phyloP scores from a whole-genome alignment of 2,888 invertebrate genomes.

The Drosophila leonis region DNA sequence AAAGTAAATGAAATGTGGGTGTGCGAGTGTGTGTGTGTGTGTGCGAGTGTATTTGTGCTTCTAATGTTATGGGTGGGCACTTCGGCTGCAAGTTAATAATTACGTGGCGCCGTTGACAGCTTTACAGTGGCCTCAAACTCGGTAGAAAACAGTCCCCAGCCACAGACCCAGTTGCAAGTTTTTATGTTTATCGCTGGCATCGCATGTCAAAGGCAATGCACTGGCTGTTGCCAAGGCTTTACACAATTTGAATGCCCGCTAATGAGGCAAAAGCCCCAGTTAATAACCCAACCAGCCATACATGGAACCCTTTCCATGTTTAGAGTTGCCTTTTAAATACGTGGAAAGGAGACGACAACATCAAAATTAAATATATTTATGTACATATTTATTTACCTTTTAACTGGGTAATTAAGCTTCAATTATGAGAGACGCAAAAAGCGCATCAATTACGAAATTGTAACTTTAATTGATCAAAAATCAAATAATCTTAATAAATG shows the following conservation, averaged over 20 bases:
- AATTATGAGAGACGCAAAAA: background rate
- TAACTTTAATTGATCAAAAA: no score
- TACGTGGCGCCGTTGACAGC: constrained; percentile 69
- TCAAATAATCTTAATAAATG: no score
- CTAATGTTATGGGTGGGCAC: constrained; percentile 31
- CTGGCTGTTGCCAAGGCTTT: constrained; percentile 10
- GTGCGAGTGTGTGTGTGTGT: background rate
- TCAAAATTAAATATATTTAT: background rate
- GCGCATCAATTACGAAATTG: background rate
- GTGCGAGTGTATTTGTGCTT: constrained; percentile 2
- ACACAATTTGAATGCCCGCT: constrained; percentile 49
- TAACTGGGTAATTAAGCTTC: background rate
- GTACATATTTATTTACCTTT: background rate
- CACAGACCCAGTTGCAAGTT: constrained; percentile 9
- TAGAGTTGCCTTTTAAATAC: background rate
- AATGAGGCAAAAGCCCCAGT: constrained; percentile 45
- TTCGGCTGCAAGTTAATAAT: constrained; percentile 62
- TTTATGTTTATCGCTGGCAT: constrained; percentile 44
- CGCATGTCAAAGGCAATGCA: constrained; percentile 59
- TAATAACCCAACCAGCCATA: background rate
- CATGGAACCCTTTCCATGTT: background rate
- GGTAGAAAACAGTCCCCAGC: background rate
- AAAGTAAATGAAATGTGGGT: constrained; percentile 71
- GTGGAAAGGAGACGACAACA: background rate
- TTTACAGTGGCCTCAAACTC: constrained; percentile 34